phyloP scores from a whole-genome alignment of 2,113 vertebrate species.

The Ranitomeya imitator region DNA sequence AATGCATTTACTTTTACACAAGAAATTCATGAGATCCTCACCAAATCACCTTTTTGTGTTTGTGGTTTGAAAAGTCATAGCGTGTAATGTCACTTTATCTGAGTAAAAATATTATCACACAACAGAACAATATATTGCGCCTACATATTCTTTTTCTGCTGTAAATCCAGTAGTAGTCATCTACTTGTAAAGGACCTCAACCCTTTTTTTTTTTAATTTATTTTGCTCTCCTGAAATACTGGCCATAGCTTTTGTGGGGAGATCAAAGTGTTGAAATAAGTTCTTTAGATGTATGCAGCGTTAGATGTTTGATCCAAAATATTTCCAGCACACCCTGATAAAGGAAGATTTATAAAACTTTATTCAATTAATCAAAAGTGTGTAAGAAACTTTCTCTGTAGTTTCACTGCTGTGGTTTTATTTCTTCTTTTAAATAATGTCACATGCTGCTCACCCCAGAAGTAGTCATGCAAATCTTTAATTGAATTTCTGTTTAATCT shows the following conservation, averaged over 20 bases:
- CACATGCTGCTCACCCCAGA: background rate
- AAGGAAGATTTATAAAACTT: conserved; percentile 15
- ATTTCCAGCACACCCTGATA: conserved; percentile 28
- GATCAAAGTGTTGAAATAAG: conserved; percentile 36
- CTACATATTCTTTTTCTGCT: background rate
- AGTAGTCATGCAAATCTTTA: background rate
- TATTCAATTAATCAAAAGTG: conserved; percentile 17
- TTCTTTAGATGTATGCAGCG: background rate
- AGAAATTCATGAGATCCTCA: background rate
- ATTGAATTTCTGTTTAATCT: background rate
- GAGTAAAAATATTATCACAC: background rate
- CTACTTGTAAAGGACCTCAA: conserved; percentile 1
- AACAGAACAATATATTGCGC: background rate
- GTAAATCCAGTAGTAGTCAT: background rate
- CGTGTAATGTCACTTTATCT: background rate
- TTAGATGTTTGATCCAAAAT: conserved; percentile 46
- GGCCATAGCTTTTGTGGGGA: background rate
- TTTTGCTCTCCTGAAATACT: conserved; percentile 8
- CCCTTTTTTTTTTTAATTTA: conserved; percentile 15
- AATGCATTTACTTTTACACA: too few species aligned
- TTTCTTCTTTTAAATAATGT: conserved; percentile 1
- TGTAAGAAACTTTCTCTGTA: background rate
- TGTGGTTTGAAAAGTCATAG: background rate
- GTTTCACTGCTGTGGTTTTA: conserved; percentile 10
- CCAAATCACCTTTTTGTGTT: background rate